Conservation (phyloP, 2,113 vertebrate genomes). For the Coreoperca whiteheadi region DNA sequence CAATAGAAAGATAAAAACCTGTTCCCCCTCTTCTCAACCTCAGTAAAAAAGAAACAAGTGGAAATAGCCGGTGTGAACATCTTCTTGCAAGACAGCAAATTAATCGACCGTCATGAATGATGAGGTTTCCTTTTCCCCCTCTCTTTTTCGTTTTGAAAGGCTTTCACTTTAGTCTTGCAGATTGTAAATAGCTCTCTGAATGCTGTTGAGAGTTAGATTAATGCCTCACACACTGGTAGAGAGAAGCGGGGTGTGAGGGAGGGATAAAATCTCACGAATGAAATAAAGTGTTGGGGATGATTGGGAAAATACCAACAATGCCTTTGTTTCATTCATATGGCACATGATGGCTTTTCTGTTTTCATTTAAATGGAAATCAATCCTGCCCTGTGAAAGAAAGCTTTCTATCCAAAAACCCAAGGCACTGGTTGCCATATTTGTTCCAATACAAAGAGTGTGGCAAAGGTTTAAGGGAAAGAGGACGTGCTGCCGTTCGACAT, state of each 20-base stretch:
- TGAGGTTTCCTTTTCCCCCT: conserved; percentile 49
- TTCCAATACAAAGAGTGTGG: conserved; percentile 3
- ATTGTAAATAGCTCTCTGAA: conserved; percentile 75
- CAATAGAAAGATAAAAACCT: conserved; percentile 57
- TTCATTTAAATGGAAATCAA: conserved; percentile 72
- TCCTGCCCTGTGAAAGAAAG: conserved; percentile 43
- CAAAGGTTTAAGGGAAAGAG: conserved; percentile 33
- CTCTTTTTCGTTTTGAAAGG: conserved; percentile 54
- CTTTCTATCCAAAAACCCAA: conserved; percentile 30
- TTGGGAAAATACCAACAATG: conserved; percentile 57
- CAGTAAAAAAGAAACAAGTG: conserved; percentile 36
- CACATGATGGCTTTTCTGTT: conserved; percentile 41
- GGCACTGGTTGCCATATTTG: conserved; percentile 29
- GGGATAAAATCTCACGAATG: conserved; percentile 53
- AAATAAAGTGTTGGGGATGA: conserved; percentile 60
- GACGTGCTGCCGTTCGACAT: conserved; percentile 11
- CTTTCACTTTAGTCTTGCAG: conserved; percentile 50
- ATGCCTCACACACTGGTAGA: conserved; percentile 52
- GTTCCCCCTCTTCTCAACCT: conserved; percentile 34
- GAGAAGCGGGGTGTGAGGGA: conserved; percentile 35
- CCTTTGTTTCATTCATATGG: conserved; percentile 55
- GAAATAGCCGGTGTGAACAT: conserved; percentile 49
- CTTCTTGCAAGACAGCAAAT: conserved; percentile 57
- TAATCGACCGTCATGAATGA: conserved; percentile 58
- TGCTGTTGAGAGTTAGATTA: conserved; percentile 62